Evolutionary conservation across 2,113 vertebrate species (phyloP), one percentile per base, ranked within the genome.

Genomic region (Hystrix brachyura): DNA sequence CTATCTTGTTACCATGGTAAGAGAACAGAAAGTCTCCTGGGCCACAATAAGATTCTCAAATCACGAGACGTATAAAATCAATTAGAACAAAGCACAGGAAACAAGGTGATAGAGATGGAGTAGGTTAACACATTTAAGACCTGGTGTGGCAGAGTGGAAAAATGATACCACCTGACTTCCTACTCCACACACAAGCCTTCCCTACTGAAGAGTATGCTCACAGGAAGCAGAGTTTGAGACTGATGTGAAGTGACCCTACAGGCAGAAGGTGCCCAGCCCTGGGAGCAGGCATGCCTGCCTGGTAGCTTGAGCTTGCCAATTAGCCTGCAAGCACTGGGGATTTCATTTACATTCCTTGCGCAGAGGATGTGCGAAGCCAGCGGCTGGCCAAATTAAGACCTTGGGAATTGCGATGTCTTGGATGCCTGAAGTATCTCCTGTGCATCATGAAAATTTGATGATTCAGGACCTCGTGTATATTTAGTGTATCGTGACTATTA

Each of bases 401-500:
- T 91, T 55, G 2, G n/a, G 27, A 85, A 51, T 23, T 86, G 17
- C 1, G 8, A n/a, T 74, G 62, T 34, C 62, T 94, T 32, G 14
- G 59, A 25, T 38, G 18, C 34, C 27, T 85, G 55, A 55, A 38
- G 14, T 21, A n/a, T 81, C 59, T 96, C 92, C 62, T 38, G 59
- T 84, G 25, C 23, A 15, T 80, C 90, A 60, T 79, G 60, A 90
- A 38, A 53, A 48, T 69, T 80, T 80, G 72, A 64, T 93, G 93
- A 94, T 55, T 97, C 64, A 84, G 12, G n/a, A 19, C 12, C 86
- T 94, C 48, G 9, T 55, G 67, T 74, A 12, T 91, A 81, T 94
- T 95, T 81, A 85, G 60, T 43, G 0, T 91, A 51, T 96, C 83
- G 83, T 89, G 74, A 74, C 82, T 93, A 46, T 38, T 82, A 53